phyloP scores from a whole-genome alignment of 92 coral and sea anemone genomes.

The Chrysogorgia sp. region DNA sequence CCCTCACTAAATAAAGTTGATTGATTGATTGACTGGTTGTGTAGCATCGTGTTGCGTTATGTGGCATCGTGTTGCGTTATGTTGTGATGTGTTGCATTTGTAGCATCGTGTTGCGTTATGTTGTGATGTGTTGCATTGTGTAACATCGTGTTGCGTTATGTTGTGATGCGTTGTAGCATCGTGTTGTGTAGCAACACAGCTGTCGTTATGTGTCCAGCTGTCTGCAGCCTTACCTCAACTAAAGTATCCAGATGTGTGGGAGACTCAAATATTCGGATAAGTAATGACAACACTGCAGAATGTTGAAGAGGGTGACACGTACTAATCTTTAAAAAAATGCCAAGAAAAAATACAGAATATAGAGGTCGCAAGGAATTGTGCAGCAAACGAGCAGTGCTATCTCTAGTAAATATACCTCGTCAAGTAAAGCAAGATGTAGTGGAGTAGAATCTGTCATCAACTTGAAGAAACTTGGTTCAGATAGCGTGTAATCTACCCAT shows the following conservation, averaged over 20 bases:
- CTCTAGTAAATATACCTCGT: constrained; percentile 70
- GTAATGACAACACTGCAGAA: constrained; percentile 78
- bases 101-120: not conserved
- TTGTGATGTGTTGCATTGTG: not conserved
- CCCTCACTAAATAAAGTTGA: too few species aligned
- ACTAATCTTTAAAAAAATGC: constrained; percentile 76
- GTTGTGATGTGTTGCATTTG: too few species aligned
- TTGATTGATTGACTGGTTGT: too few species aligned
- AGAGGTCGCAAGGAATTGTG: not conserved
- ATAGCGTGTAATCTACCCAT: constrained; percentile 97
- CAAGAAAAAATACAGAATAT: not conserved
- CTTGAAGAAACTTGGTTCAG: constrained; percentile 93
- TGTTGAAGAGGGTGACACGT: constrained; percentile 94
- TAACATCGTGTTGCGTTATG: too few species aligned
- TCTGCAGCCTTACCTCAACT: constrained; percentile 98
- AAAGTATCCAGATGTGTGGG: constrained; percentile 93
- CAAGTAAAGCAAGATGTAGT: constrained; percentile 89
- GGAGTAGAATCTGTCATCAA: constrained; percentile 98
- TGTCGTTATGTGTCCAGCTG: too few species aligned
- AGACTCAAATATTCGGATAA: constrained; percentile 94
- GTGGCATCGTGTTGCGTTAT: too few species aligned
- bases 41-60: too few species aligned
- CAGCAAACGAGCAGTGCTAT: too few species aligned
- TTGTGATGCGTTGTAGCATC: too few species aligned
- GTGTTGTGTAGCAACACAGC: too few species aligned